Conservation (phyloP, 2,888 invertebrate genomes). For the Euzophera pinguis region DNA sequence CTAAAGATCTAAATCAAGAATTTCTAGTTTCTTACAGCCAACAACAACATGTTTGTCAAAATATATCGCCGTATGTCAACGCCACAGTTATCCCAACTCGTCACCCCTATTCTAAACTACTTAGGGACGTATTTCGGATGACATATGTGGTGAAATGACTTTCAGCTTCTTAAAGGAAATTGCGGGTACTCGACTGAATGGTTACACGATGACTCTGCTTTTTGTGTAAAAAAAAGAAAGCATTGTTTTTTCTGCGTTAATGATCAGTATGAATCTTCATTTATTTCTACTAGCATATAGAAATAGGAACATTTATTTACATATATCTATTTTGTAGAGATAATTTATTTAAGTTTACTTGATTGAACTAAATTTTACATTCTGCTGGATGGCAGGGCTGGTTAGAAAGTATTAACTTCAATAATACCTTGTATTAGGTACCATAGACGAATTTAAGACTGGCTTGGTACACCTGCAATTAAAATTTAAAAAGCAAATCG, state of each 20-base stretch:
- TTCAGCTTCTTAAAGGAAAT: constrained; percentile 61
- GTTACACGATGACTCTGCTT: constrained; percentile 64
- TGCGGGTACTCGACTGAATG: constrained; percentile 60
- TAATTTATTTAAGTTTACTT: not conserved
- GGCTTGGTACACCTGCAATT: too few relatives aligned
- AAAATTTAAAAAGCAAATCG: too few relatives aligned
- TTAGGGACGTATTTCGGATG: constrained; percentile 54
- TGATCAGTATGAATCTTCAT: not conserved
- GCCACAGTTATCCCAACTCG: constrained; percentile 40
- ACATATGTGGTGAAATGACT: constrained; percentile 73
- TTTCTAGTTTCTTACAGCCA: too few relatives aligned
- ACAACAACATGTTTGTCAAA: constrained; percentile 23
- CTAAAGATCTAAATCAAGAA: too few relatives aligned
- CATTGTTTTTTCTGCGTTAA: constrained; percentile 12
- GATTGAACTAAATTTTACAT: too few relatives aligned
- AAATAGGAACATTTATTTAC: too few relatives aligned
- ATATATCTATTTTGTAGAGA: too few relatives aligned
- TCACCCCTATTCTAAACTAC: constrained; percentile 48
- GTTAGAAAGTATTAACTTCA: too few relatives aligned
- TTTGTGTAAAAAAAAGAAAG: constrained; percentile 36
- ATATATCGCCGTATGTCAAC: constrained; percentile 34
- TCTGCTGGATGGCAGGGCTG: too few relatives aligned
- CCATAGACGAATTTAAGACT: too few relatives aligned
- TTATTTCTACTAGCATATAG: not conserved
- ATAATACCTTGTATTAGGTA: too few relatives aligned